Evolutionary conservation across 2,113 vertebrate species (phyloP).

Genomic region (Girardinichthys multiradiatus): DNA sequence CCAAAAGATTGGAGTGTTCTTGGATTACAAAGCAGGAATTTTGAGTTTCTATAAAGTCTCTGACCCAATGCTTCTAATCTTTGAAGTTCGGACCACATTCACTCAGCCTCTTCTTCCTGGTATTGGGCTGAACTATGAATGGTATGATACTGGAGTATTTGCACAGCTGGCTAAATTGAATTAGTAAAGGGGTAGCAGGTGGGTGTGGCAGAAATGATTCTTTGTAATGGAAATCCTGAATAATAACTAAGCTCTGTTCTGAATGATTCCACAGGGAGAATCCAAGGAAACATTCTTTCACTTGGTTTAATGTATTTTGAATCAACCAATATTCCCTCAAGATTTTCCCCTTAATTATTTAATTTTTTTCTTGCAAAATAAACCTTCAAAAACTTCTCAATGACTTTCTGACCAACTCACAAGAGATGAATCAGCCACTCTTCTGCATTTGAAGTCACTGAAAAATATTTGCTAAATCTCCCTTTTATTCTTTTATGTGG

Average conservation of each 20-base stretch:
- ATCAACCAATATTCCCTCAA: neutral
- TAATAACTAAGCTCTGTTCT: too few relatives aligned
- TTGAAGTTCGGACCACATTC: conserved; percentile 5
- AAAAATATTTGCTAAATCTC: neutral
- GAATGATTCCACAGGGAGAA: too few relatives aligned
- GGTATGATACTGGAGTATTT: conserved; percentile 32
- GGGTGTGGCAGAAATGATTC: neutral
- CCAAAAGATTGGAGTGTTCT: conserved; percentile 10
- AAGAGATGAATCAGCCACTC: neutral
- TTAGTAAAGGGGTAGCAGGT: neutral
- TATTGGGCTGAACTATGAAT: conserved; percentile 18
- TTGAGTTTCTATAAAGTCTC: neutral
- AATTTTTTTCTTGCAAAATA: neutral
- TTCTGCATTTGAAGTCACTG: too few relatives aligned
- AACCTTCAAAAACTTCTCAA: neutral
- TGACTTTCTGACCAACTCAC: neutral
- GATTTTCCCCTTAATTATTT: neutral
- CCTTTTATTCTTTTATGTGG: neutral
- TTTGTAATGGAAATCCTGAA: neutral
- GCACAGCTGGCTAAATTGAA: conserved; percentile 25
- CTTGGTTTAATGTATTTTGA: too few relatives aligned
- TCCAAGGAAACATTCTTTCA: too few relatives aligned
- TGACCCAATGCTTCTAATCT: conserved; percentile 8
- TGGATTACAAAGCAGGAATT: neutral
- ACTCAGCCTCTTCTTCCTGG: conserved; percentile 16